These are phyloP conservation scores for Microtus pennsylvanicus DNA, from an alignment of 2,113 vertebrate genomes.

Conservation along the genomic window DNA sequence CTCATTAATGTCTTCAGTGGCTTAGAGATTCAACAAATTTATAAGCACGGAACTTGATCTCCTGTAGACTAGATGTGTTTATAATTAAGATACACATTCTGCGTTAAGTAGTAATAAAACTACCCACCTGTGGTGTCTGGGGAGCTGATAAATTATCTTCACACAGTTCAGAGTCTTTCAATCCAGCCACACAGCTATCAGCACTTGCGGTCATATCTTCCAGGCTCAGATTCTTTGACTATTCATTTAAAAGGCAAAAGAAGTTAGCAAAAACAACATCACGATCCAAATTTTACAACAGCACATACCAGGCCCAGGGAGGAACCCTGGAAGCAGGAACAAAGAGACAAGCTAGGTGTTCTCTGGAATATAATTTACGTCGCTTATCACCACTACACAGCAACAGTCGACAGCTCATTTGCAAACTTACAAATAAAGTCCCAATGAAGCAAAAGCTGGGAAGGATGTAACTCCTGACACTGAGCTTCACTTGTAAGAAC, in stretches of 20 bases:
- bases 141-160: slow-evolving; percentile 70
- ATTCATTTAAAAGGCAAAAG: slow-evolving; percentile 64
- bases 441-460: slow-evolving; percentile 15
- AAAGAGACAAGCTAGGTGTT: not conserved
- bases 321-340: slow-evolving; percentile 49
- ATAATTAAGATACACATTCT: slow-evolving; percentile 26
- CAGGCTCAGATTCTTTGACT: slow-evolving; percentile 82
- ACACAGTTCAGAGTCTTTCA: slow-evolving; percentile 82
- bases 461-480: slow-evolving; percentile 26
- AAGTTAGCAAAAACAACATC: not conserved
- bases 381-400: not conserved
- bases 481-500: not conserved
- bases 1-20: slow-evolving; percentile 40
- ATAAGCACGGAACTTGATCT: slow-evolving; percentile 39
- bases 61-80: slow-evolving; percentile 28
- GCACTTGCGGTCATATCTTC: slow-evolving; percentile 82
- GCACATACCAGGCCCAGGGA: not conserved
- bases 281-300: slow-evolving; percentile 38
- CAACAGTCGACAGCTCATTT: not conserved
- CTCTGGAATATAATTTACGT: slow-evolving; percentile 11
- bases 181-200: slow-evolving; percentile 77
- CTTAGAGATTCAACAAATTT: slow-evolving; percentile 57
- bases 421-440: slow-evolving; percentile 42
- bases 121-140: slow-evolving; percentile 76
- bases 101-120: slow-evolving; percentile 61